Evolutionary conservation across 2,888 invertebrate genomes (phyloP), one percentile per base, ranked within the genome.

Genomic region (Acanthococcus lagerstroemiae): DNA sequence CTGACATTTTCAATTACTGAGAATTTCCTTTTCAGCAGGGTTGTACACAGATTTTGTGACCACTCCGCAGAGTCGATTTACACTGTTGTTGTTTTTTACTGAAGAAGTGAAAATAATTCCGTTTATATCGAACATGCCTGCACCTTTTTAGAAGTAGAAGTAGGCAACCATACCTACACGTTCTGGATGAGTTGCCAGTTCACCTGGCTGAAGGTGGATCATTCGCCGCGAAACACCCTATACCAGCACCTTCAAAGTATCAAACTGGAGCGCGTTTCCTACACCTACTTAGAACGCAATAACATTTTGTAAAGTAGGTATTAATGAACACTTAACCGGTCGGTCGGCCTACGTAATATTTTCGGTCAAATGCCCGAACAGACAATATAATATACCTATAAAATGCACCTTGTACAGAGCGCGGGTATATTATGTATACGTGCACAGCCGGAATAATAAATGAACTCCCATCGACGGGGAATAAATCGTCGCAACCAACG

Each of bases 241-340:
- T 17, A 17, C 4, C 19, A 19, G n/a, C n/a, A n/a, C 46, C 46
- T 45, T 45, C 46, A 5, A 19, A 19, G 15, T 45, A 45, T 45
- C 19, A 45, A 45, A 45, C 19, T n/a, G 19, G 19, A 56, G 37
- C 56, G 22, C 17, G 56, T 56, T 37, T 56, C 22, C 22, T 56
- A 56, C 44, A 56, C 56, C 56, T 56, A 56, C 56, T 56, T 56
- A 27, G 17, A 56, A 30, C n/a, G 56, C 56, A 56, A 27, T 30
- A 55, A 55, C 37, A 37, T 55, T 55, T 56, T 37, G 56, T 56
- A 15, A 21, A 37, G 30, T 27, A 7, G 27, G 44, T 56, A 56
- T 27, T 30, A 56, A 56, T 30, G 44, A 56, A 56, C 27, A 37
- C 56, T 56, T 21, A 5, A 45, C 17, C 19, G 17, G 46, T 56